A percentile compares a stretch with the other conserved stretches of the same genome.
Conservation (phyloP, 2,797 vertebrate species). For the Vespertilio murinus region DNA sequence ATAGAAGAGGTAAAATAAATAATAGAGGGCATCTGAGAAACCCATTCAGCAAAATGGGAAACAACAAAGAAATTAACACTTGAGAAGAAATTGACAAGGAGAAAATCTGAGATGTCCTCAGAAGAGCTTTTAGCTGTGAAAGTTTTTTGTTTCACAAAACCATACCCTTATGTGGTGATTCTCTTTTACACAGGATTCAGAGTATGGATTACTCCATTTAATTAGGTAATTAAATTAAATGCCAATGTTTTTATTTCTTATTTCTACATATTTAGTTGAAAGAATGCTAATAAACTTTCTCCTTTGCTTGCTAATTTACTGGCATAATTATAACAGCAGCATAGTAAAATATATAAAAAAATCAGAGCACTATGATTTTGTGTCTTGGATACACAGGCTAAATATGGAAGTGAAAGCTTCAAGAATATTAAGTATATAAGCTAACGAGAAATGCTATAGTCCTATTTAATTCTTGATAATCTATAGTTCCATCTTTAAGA, state of each 20-base stretch:
- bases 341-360: slow-evolving; percentile 45
- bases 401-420: not conserved
- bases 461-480: not conserved
- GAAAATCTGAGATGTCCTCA: not conserved
- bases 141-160: not conserved
- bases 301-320: slow-evolving; percentile 19
- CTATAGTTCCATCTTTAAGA: slow-evolving; percentile 7
- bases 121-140: not conserved
- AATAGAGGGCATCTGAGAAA: slow-evolving; percentile 35
- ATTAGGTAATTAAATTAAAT: not conserved
- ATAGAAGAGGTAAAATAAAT: slow-evolving; percentile 41
- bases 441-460: not conserved
- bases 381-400: not conserved
- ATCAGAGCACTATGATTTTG: slow-evolving; percentile 5
- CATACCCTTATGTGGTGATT: not conserved
- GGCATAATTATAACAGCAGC: not conserved
- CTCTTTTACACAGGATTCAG: not conserved
- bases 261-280: slow-evolving; percentile 42
- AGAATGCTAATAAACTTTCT: slow-evolving; percentile 48
- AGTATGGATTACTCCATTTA: slow-evolving; percentile 40
- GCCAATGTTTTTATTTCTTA: not conserved
- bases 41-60: slow-evolving; percentile 14
- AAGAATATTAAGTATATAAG: slow-evolving; percentile 1
- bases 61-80: slow-evolving; percentile 40
- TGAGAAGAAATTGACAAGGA: slow-evolving; percentile 18